Conservation (phyloP, 2,888 invertebrate species). For the Eupithecia vulgata region DNA sequence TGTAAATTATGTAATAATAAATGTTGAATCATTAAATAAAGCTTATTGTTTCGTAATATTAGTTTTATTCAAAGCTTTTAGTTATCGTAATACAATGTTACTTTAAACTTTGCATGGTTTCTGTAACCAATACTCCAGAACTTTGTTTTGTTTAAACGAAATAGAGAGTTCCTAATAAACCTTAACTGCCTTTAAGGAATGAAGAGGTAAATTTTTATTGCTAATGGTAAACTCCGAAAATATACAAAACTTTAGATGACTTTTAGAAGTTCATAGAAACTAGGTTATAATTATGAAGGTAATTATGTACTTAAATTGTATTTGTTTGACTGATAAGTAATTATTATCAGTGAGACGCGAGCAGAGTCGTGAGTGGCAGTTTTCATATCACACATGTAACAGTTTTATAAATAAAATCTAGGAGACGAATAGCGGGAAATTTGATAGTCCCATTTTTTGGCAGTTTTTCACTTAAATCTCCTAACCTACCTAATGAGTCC, state of each 20-base stretch:
- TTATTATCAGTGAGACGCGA: too few relatives aligned
- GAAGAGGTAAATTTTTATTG: neutral
- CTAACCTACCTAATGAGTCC: too few relatives aligned
- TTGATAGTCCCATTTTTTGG: too few relatives aligned
- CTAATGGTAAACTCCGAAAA: neutral
- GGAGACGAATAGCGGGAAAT: too few relatives aligned
- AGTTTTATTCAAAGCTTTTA: slow-evolving; percentile 20
- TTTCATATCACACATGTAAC: too few relatives aligned
- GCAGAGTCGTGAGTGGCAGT: too few relatives aligned
- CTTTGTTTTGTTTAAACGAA: neutral
- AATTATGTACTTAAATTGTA: too few relatives aligned
- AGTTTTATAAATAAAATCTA: too few relatives aligned
- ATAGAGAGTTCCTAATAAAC: neutral
- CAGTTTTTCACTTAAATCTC: too few relatives aligned
- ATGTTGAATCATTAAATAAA: slow-evolving; percentile 57
- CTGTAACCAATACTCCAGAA: neutral
- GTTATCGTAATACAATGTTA: neutral
- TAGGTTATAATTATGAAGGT: too few relatives aligned
- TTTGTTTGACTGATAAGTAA: too few relatives aligned
- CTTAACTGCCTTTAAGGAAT: neutral
- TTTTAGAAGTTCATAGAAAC: neutral
- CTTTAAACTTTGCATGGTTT: neutral
- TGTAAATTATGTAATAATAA: slow-evolving; percentile 53
- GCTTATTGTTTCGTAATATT: slow-evolving; percentile 52
- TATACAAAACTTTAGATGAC: neutral